Base-by-base conservation (phyloP, 1,140 invertebrate genomes). In the Ctenoplectra terminalis region DNA sequence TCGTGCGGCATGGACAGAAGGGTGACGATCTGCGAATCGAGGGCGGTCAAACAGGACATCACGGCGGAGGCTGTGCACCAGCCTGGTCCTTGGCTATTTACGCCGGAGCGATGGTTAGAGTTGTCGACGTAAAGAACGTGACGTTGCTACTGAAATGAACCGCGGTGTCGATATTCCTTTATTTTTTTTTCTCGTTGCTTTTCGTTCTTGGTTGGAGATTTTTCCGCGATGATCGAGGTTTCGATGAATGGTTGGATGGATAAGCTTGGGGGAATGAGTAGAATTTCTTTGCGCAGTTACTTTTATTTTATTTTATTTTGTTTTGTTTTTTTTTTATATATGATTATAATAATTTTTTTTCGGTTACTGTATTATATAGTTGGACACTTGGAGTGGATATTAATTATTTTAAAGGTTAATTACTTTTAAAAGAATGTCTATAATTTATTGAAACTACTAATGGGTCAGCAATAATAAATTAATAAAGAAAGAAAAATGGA, bases 21-120 rank as follows among this genome's bases (percentile, higher is more conserved):
- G 9, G 91, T 90, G 9, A 84, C 58, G 66, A 92, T 71, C 64
- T 93, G 92, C 26, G 81, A 79, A 37, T 88, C 77, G 15, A 92
- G 20, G 23, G 85, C 90, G 64, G 77, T 82, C 52, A 92, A 71
- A 84, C 92, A 93, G 84, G 90, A 89, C 92, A 92, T 92, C 58
- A 77, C 83, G 54, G 37, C 13, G 37, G 13, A 56, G n/a, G 23
- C 76, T 31, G 60, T 26, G 34, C 64, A 60, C n/a, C 84, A 61
- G 70, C 58, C 80, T 46, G 74, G 29, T 60, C 23, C 64, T 54
- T 74, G 31, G 61, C 23, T 48, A 75, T 64, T 85, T 66, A 58
- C n/a, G n/a, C n/a, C 31, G 26, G 6, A 6, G 54, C 29, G 56
- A 29, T 40, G 83, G 78, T 81, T 76, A 76, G 31, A 31, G 7